These are phyloP conservation scores for Hemibagrus wyckioides DNA, from an alignment of 2,113 vertebrate species.

Conservation along the genomic window DNA sequence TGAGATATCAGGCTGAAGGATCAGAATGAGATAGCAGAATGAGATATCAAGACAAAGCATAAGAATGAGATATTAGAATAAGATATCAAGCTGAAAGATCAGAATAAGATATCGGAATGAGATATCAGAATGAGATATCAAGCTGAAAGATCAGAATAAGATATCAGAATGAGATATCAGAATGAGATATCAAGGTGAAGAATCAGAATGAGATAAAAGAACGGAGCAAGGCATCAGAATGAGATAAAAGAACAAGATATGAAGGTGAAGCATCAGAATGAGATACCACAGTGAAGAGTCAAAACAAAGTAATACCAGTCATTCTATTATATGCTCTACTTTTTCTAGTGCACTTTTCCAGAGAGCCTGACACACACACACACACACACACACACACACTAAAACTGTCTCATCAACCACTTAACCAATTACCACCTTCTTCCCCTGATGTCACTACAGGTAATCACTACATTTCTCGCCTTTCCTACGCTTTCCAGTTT, in stretches of 20 bases:
- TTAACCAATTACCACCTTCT: neutral
- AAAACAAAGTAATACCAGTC: neutral
- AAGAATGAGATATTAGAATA: neutral
- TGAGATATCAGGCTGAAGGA: no score
- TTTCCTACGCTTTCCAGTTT: conserved; percentile 8
- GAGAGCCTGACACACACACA: neutral
- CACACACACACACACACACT: neutral
- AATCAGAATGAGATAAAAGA: neutral
- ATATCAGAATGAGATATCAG: neutral
- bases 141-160: no score
- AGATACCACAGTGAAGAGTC: neutral
- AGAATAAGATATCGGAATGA: neutral
- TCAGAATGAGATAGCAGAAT: no score
- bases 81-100: no score
- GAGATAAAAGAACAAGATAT: neutral
- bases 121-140: neutral
- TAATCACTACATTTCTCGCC: conserved; percentile 5
- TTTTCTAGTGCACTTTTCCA: neutral
- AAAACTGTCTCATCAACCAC: neutral
- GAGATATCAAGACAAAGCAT: neutral
- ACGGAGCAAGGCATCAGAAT: neutral
- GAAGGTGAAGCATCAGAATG: neutral
- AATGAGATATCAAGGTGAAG: neutral
- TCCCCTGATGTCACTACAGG: conserved; percentile 11
- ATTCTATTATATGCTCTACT: neutral